A percentile compares a stretch with the other conserved stretches of the same genome.
Conservation (phyloP, 2,113 vertebrate species). For the Mionectes macconnelli region DNA sequence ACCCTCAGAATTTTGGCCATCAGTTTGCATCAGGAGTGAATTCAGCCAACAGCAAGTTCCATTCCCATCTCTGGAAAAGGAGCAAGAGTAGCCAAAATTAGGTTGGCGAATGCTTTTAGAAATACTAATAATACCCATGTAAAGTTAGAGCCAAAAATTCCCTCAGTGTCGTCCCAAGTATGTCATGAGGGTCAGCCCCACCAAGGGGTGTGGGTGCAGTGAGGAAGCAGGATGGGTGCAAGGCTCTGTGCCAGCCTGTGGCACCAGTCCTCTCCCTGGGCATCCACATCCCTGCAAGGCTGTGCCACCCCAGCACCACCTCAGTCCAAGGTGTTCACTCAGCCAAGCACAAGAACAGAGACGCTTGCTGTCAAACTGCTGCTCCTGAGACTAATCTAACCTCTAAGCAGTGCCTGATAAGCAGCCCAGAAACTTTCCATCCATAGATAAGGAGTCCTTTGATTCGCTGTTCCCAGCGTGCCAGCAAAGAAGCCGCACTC, state of each 20-base stretch:
- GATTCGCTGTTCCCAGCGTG: background rate
- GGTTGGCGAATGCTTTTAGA: background rate
- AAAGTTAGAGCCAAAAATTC: background rate
- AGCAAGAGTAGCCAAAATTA: background rate
- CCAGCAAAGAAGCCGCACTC: background rate
- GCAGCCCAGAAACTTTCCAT: slow-evolving; percentile 47
- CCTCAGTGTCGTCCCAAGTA: background rate
- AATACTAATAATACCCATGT: background rate
- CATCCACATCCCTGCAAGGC: background rate
- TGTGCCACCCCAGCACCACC: background rate
- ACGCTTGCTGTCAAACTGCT: background rate
- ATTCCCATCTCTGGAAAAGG: slow-evolving; percentile 1
- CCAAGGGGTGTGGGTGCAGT: fast-evolving
- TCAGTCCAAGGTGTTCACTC: background rate
- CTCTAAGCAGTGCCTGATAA: slow-evolving; percentile 15
- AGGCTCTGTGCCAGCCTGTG: background rate
- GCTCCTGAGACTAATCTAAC: background rate
- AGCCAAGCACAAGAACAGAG: background rate
- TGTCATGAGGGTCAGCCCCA: fast-evolving
- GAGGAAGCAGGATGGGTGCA: background rate
- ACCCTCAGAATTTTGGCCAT: background rate
- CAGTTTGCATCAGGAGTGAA: background rate
- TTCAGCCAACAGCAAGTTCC: background rate
- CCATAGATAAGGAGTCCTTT: slow-evolving; percentile 36
- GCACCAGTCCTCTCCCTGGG: background rate